Evolutionary conservation across 2,888 invertebrate species (phyloP), one percentile per base, ranked within the genome.

Genomic region (Tachystola acroxantha): DNA sequence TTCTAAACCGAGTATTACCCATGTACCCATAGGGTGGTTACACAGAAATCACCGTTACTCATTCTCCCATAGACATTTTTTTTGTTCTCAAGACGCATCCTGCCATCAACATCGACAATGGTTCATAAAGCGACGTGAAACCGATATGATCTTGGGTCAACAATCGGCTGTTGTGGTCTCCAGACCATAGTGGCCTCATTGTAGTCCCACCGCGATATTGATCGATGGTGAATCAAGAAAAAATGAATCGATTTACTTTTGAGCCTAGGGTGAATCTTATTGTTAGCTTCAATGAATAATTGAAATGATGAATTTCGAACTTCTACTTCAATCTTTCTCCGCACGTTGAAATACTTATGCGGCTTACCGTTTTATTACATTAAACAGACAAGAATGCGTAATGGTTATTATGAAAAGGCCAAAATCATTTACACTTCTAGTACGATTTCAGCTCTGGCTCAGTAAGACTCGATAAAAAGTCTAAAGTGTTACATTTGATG

Each of bases 121-220:
- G 27, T 56, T 58, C 63, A 67, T 69, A 71, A 65, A 72, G 70
- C 65, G 65, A 64, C 48, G 45, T 66, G 69, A 59, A 72, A 73
- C 57, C 68, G 80, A 80, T 81, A 79, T 58, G 64, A 75, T 76
- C 74, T 72, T 57, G 59, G 69, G 68, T 71, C 75, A 75, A 75
- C 70, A 74, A 71, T 69, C 66, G 61, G 59, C 62, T 71, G 67
- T 69, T 67, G 74, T 72, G 72, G 74, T 65, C 53, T 53, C n/a
- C 11, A 43, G 45, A 36, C 45, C 43, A 36, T 40, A 39, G 40
- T 48, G 49, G 51, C 42, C 46, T 55, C 61, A 69, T 73, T 77
- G 72, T 76, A 62, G 64, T 58, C 42, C 48, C 40, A 55, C 45
- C 50, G 39, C 45, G 20, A 71, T 75, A 70, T 62, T 58, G 60